Evolutionary conservation across 2,113 vertebrate species (phyloP), one percentile per base, ranked within the genome.

Genomic region (Sphaerodactylus townsendi): DNA sequence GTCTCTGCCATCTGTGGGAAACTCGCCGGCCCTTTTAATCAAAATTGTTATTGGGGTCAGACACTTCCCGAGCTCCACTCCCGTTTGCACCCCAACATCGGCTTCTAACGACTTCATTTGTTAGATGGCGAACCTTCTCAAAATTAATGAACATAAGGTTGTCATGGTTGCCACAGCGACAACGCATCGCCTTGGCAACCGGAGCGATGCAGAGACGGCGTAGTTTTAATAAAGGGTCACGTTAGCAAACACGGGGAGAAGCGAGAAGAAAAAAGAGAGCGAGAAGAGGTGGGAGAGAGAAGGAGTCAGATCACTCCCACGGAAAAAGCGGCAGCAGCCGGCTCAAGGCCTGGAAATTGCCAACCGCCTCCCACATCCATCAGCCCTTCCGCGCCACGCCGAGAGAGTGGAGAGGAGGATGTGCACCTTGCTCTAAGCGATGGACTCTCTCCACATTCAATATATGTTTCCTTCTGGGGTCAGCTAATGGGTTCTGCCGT

Each of bases 141-240:
- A 83, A 90, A 90, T 88, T 88, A 88, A 88, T n/a, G 80, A 90
- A 85, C 86, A 88, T 90, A 86, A 90, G 84, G 78, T 84, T 83
- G 87, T 85, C 78, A 86, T 23, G 46, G 89, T 80, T 90, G 89
- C 87, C 82, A 90, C 68, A 74, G 89, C 69, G 81, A 90, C 84
- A 65, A 48, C 81, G 2, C 68, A 75, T 90, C 53, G 64, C 87
- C 87, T 82, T 80, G 87, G 87, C 85, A 86, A 87, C 81, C 11
- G 33, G 76, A 81, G 83, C 73, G 13, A 62, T 66, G 86, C 84
- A 66, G 68, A 82, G 65, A 73, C 70, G 44, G 78, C 33, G 10
- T 81, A 48, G 78, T 86, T 82, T n/a, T 86, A 84, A 88, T 86
- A 82, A 86, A 85, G 89, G 89, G 86, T 88, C 89, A 90, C 78